These are phyloP conservation scores for Pempheris klunzingeri DNA, from an alignment of 2,797 vertebrate genomes.

Conservation along the genomic window DNA sequence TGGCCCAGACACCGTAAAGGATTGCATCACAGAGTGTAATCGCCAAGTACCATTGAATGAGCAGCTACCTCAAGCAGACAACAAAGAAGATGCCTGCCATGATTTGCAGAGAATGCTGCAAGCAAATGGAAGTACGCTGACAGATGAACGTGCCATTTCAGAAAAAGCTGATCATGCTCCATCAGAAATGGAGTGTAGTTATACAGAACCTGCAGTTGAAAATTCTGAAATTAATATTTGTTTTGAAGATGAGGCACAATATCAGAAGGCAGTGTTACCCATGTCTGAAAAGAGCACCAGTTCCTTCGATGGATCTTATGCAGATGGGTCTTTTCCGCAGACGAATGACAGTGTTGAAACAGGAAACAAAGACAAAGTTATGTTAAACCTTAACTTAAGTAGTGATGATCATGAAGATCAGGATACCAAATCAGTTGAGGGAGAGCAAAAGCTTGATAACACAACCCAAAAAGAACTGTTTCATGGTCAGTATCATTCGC, in stretches of 20 bases:
- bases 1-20: neutral
- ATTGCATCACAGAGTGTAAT: conserved; percentile 15
- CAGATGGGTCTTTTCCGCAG: neutral
- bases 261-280: conserved; percentile 4
- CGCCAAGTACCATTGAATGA: conserved; percentile 35
- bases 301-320: conserved; percentile 14
- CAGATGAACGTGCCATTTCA: conserved; percentile 23
- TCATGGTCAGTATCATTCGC: conserved; percentile 13
- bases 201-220: conserved; percentile 14
- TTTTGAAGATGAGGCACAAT: neutral
- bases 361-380: conserved; percentile 16
- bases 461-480: conserved; percentile 20
- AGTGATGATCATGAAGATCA: conserved; percentile 13
- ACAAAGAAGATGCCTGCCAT: conserved; percentile 19
- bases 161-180: conserved; percentile 24
- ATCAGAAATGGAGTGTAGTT: conserved; percentile 17
- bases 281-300: conserved; percentile 2
- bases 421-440: conserved; percentile 27
- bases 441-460: conserved; percentile 16
- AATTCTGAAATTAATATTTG: neutral
- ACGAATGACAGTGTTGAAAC: conserved; percentile 32
- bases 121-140: conserved; percentile 3
- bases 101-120: neutral
- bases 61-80: conserved; percentile 7
- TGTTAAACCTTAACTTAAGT: neutral